These are phyloP conservation scores for Argynnis bischoffii DNA, from an alignment of 2,888 invertebrate genomes.

Conservation along the genomic window DNA sequence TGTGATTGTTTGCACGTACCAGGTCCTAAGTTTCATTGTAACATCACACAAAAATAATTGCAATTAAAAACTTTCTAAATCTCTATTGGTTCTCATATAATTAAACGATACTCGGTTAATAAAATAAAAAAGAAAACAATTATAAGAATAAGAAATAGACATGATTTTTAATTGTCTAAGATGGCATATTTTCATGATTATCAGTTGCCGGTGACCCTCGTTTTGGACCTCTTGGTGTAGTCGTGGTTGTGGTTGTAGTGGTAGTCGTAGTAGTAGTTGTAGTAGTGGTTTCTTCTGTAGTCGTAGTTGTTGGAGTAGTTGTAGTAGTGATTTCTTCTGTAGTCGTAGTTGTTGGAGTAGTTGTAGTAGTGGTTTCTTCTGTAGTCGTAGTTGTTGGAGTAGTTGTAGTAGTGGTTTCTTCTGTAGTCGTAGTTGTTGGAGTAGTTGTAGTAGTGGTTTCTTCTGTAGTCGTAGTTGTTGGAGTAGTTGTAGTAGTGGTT, in stretches of 20 bases:
- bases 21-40: no score
- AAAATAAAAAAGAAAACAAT: no score
- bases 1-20: no score
- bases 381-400: constrained; percentile 32
- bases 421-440: constrained; percentile 31
- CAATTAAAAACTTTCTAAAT: no score
- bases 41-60: no score
- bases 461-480: constrained; percentile 26
- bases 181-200: constrained; percentile 43
- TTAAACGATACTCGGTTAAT: no score
- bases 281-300: constrained; percentile 25
- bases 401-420: constrained; percentile 8
- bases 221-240: neutral
- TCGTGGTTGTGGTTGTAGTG: neutral
- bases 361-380: constrained; percentile 32
- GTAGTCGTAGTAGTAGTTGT: constrained; percentile 21
- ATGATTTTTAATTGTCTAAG: constrained; percentile 21
- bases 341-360: constrained; percentile 32
- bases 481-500: constrained; percentile 13
- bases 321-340: constrained; percentile 27
- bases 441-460: constrained; percentile 24
- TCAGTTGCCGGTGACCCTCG: constrained; percentile 26
- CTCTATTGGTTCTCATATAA: no score
- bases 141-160: neutral
- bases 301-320: constrained; percentile 24